Base-by-base conservation (phyloP, 2,113 vertebrate species). In the Axis porcinus region DNA sequence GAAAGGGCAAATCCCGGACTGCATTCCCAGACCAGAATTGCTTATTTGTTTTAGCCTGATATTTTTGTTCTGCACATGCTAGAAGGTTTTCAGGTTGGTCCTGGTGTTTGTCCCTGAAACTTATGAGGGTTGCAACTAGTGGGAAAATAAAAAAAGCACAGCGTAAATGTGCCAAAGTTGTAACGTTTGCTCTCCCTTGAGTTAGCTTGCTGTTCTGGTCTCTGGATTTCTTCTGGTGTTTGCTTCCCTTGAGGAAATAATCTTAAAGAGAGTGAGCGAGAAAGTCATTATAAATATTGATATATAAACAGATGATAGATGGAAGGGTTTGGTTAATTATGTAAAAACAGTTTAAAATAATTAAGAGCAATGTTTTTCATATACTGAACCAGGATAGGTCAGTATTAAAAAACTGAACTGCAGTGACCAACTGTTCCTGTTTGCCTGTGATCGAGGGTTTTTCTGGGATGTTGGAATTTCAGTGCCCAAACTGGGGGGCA, bases 1-100 rank as follows among this genome's bases (percentile, higher is more conserved):
- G 94, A 98, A 98, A 98, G 98, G 97, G 97, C 98, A 98, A 33
- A 96, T 98, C 97, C 97, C 97, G 94, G 97, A 76, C 96, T 87
- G 91, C 57, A 95, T 95, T 97, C 95, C 93, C 95, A 95, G 91
- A 97, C 97, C 89, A 93, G 97, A 98, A 98, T 96, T 97, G 96
- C 97, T 98, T 98, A 93, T 98, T 98, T 98, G 97, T 97, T 98
- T 78, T 97, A 36, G 96, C 76, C 78, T 97, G 97, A 89, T 97
- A 94, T 98, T 98, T 98, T 95, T 96, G 96, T 96, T 94, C 95
- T 96, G 93, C 91, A 94, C 96, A 93, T 87, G 96, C 78, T 96
- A 89, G 96, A 96, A 95, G 85, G 85, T 91, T 94, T 97, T 91
- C 88, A 93, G 95, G 93, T 97, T 97, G 70, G 91, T 94, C 47